These are phyloP conservation scores for Athrips mouffetella DNA, from an alignment of 2,888 invertebrate genomes.

Conservation along the genomic window DNA sequence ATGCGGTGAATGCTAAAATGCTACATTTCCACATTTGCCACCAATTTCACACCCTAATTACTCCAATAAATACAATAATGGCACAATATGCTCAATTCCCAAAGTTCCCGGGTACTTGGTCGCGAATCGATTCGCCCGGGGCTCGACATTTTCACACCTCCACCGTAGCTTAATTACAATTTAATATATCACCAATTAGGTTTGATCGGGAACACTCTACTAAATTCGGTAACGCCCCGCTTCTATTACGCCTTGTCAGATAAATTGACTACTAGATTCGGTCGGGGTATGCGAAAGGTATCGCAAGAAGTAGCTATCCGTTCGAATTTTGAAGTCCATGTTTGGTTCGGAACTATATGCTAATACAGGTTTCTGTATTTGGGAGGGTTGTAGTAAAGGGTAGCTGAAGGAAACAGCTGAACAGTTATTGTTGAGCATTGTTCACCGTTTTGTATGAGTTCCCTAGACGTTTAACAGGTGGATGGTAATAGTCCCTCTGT, in stretches of 20 bases:
- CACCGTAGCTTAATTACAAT: constrained; percentile 71
- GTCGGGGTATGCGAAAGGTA: not conserved
- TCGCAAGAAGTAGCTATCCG: not conserved
- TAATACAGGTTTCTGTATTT: not conserved
- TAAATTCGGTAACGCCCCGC: constrained; percentile 2
- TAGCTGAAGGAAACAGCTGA: constrained; percentile 7
- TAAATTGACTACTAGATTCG: not conserved
- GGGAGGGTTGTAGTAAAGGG: constrained; percentile 1
- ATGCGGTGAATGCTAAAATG: not conserved
- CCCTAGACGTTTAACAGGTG: constrained; percentile 11
- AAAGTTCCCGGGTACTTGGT: constrained; percentile 12
- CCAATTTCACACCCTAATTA: constrained; percentile 1
- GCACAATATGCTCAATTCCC: constrained; percentile 9
- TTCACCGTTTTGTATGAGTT: constrained; percentile 10
- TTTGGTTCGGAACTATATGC: not conserved
- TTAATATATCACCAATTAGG: constrained; percentile 76
- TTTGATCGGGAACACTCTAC: constrained; percentile 50
- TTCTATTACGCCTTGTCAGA: not conserved
- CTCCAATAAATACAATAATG: not conserved
- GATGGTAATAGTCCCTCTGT: constrained; percentile 11
- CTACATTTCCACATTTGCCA: not conserved
- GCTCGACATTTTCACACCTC: constrained; percentile 58
- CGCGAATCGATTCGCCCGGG: constrained; percentile 36
- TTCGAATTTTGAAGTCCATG: not conserved
- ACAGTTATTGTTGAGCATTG: constrained; percentile 7